phyloP scores from a whole-genome alignment of 1,140 invertebrate species.

The Hyles euphorbiae region DNA sequence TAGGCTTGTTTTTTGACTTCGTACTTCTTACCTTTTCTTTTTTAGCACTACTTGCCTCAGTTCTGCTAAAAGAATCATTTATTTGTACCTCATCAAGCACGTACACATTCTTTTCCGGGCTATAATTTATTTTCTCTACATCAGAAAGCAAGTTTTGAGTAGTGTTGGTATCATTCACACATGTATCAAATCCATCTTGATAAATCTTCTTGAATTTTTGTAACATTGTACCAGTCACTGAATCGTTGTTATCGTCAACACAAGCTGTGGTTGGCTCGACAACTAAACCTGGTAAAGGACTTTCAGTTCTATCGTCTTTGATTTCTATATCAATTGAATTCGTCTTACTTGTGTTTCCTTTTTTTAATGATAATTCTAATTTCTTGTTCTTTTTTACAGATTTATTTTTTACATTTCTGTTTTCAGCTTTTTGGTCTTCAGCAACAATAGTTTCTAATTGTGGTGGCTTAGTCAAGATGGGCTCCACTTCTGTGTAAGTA shows the following conservation, averaged over 20 bases:
- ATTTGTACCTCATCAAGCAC: constrained; percentile 20
- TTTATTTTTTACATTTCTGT: constrained; percentile 12
- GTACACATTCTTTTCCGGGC: constrained; percentile 15
- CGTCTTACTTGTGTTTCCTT: neutral
- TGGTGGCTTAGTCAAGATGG: constrained; percentile 21
- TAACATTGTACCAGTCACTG: constrained; percentile 24
- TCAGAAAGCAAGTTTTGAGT: constrained; percentile 41
- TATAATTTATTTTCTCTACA: constrained; percentile 27
- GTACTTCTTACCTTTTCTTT: neutral
- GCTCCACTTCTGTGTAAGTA: constrained; percentile 11
- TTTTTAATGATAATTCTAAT: neutral
- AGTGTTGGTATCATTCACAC: constrained; percentile 29
- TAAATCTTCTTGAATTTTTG: constrained; percentile 44
- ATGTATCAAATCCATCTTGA: constrained; percentile 17
- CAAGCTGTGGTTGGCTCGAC: constrained; percentile 31
- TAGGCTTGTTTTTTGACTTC: neutral
- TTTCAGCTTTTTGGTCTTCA: constrained; percentile 11
- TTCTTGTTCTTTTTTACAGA: constrained; percentile 21
- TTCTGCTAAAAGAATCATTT: neutral
- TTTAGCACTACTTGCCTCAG: neutral
- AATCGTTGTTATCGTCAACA: constrained; percentile 29
- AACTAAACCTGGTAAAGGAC: constrained; percentile 46
- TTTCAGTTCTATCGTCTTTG: constrained; percentile 32
- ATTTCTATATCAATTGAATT: neutral
- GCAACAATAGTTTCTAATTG: constrained; percentile 41